Conservation (phyloP, 2,888 invertebrate species). For the Athalia cordata region DNA sequence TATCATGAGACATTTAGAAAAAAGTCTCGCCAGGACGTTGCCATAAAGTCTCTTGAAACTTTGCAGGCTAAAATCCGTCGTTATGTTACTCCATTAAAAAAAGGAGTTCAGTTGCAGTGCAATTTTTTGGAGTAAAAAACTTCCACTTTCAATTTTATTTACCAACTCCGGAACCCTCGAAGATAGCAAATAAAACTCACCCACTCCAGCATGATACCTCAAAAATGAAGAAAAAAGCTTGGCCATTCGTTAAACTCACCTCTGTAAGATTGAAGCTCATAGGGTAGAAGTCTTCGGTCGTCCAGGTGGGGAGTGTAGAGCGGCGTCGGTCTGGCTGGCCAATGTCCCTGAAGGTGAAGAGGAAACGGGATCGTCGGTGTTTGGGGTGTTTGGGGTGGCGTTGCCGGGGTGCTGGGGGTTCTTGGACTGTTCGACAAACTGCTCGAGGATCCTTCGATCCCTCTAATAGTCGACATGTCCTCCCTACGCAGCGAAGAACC, state of each 20-base stretch:
- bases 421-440: constrained; percentile 19
- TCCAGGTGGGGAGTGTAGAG: constrained; percentile 38
- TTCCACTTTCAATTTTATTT: no score
- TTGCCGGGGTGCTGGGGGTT: constrained; percentile 28
- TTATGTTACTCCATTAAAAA: no score
- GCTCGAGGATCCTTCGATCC: constrained; percentile 35
- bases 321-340: constrained; percentile 45
- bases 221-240: no score
- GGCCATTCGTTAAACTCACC: constrained; percentile 22
- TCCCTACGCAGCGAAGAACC: constrained; percentile 14
- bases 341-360: constrained; percentile 39
- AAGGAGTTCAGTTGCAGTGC: no score
- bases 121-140: no score
- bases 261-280: constrained; percentile 35
- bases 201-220: background rate
- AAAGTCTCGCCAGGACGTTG: no score
- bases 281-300: constrained; percentile 37
- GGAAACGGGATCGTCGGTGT: constrained; percentile 37
- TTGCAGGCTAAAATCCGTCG: no score
- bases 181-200: background rate
- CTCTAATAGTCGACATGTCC: background rate
- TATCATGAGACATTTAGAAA: no score
- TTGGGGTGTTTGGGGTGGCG: constrained; percentile 31
- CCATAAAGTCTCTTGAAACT: no score
- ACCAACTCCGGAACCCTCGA: background rate